Percentiles rank a stretch among this genome's conserved stretches.
Evolutionary conservation across 1,140 invertebrate genomes (phyloP).

Genomic region (Diuraphis noxia): DNA sequence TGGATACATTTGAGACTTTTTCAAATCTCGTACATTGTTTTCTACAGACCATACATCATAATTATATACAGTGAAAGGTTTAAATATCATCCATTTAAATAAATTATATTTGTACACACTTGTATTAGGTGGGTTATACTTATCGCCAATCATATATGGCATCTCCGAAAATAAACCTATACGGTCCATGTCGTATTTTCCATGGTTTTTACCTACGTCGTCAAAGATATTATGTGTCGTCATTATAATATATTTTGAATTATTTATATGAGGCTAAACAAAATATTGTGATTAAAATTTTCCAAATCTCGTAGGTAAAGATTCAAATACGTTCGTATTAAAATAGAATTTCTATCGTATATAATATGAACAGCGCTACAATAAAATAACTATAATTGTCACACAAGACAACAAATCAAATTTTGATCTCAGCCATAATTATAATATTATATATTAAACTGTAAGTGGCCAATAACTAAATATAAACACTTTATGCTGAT

Average conservation of each 20-base stretch:
- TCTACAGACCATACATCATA: not conserved
- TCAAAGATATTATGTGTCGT: not conserved
- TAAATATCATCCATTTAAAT: not conserved
- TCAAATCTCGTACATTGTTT: slow-evolving; percentile 3
- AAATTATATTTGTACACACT: not conserved
- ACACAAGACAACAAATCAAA: not conserved
- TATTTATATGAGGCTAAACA: not conserved
- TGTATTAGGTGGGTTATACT: not conserved
- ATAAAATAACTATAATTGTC: not conserved
- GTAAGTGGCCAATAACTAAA: not conserved
- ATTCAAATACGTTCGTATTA: not conserved
- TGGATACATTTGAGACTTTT: slow-evolving; percentile 35
- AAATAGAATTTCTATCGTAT: not conserved
- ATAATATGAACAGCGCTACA: not conserved
- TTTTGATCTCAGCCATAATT: not conserved
- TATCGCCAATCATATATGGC: slow-evolving; percentile 20
- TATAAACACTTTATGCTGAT: not conserved
- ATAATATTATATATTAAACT: not conserved
- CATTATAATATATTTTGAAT: not conserved
- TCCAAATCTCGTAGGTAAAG: not conserved
- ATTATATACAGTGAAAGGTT: not conserved
- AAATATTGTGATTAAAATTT: not conserved
- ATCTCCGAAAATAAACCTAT: slow-evolving; percentile 32
- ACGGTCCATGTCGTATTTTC: slow-evolving; percentile 20
- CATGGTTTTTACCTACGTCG: not conserved